Percentiles rank a stretch among this genome's conserved stretches.
phyloP scores from a whole-genome alignment of 2,797 vertebrate species.

The Crenichthys baileyi region DNA sequence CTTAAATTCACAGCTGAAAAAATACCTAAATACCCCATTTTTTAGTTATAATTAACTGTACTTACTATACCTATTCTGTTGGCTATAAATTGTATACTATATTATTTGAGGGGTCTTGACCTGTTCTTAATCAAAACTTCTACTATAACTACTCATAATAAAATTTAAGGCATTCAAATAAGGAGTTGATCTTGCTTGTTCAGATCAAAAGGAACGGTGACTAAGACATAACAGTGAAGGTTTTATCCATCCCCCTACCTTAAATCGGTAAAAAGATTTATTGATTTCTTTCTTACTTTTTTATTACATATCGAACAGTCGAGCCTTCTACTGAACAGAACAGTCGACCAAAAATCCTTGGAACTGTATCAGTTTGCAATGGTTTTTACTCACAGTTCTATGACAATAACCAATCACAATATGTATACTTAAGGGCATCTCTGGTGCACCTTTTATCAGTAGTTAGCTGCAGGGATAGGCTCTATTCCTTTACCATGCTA shows the following conservation, averaged over 20 bases:
- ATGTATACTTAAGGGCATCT: neutral
- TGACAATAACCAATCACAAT: neutral
- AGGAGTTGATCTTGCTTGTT: neutral
- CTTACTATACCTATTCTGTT: neutral
- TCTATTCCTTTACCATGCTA: neutral
- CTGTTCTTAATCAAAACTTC: neutral
- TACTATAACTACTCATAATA: no score
- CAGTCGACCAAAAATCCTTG: neutral
- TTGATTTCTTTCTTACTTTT: neutral
- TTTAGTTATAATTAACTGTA: neutral
- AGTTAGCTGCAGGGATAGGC: neutral
- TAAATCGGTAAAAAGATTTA: neutral
- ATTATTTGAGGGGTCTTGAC: neutral
- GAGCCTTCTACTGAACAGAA: no score
- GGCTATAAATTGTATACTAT: neutral
- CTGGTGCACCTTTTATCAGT: neutral
- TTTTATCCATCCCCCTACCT: neutral
- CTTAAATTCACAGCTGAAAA: neutral
- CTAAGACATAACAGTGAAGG: neutral
- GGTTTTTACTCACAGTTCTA: neutral
- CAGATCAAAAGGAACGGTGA: neutral
- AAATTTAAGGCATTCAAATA: neutral
- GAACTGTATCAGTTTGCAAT: neutral
- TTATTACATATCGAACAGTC: neutral
- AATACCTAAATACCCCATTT: neutral